phyloP scores from a whole-genome alignment of 2,888 invertebrate genomes.

The Sialis fuliginosa region DNA sequence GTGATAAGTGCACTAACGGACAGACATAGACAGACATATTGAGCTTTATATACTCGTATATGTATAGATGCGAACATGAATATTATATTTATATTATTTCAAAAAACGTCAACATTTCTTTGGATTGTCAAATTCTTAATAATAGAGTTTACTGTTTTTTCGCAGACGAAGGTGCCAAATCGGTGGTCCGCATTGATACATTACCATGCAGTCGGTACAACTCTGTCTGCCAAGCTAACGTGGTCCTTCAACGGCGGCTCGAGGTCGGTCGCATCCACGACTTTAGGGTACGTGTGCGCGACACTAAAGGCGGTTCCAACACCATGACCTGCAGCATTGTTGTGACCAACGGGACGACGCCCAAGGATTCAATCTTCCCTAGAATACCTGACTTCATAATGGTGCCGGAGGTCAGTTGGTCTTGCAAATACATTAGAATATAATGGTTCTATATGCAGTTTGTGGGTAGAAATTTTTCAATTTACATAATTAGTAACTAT shows the following conservation, averaged over 20 bases:
- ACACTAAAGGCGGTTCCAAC: constrained; percentile 59
- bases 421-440: too few species aligned
- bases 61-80: too few species aligned
- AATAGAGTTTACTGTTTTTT: not conserved
- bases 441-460: too few species aligned
- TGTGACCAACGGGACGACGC: constrained; percentile 70
- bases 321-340: constrained; percentile 31
- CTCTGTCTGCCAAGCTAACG: constrained; percentile 78
- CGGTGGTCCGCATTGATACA: constrained; percentile 60
- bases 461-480: too few species aligned
- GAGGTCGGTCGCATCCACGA: constrained; percentile 72
- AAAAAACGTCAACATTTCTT: too few species aligned
- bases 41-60: too few species aligned
- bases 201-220: constrained; percentile 74
- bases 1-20: too few species aligned
- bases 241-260: constrained; percentile 56
- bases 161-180: constrained; percentile 46
- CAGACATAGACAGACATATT: too few species aligned
- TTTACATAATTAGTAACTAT: too few species aligned
- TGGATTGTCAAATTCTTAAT: too few species aligned
- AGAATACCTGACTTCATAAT: constrained; percentile 60
- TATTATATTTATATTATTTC: too few species aligned
- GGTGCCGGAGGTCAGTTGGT: constrained; percentile 47
- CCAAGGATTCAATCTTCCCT: constrained; percentile 66
- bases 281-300: constrained; percentile 45